Conservation (phyloP, 2,797 vertebrate species). For the Cyprinodon diabolis region DNA sequence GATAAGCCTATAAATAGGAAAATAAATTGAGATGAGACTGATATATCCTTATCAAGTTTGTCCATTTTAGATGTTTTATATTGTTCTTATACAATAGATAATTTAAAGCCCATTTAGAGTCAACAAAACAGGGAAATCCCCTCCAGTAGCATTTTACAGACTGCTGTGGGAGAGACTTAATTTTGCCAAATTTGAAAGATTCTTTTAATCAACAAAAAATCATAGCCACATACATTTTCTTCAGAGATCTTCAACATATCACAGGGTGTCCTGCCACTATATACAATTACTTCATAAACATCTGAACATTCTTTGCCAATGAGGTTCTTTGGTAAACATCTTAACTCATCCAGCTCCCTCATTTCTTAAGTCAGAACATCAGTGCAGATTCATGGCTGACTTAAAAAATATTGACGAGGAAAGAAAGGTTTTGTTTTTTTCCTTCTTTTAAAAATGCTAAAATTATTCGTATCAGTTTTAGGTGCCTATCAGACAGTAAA, state of each 20-base stretch:
- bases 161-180: too few species aligned
- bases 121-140: neutral
- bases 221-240: too few species aligned
- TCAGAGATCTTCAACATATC: too few species aligned
- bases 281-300: too few species aligned
- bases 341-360: too few species aligned
- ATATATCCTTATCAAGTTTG: too few species aligned
- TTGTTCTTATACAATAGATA: neutral
- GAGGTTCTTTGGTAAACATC: too few species aligned
- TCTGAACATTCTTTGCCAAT: too few species aligned
- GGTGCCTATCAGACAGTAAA: neutral
- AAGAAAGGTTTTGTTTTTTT: neutral
- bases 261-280: too few species aligned
- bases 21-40: too few species aligned
- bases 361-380: neutral
- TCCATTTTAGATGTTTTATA: neutral
- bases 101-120: neutral
- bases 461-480: slow-evolving; percentile 3
- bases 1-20: neutral
- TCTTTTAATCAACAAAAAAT: too few species aligned
- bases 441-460: slow-evolving; percentile 2
- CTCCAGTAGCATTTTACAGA: neutral
- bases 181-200: too few species aligned
- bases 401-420: neutral
- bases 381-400: neutral